phyloP scores from a whole-genome alignment of 2,797 vertebrate genomes.

The Sebastolobus altivelis region DNA sequence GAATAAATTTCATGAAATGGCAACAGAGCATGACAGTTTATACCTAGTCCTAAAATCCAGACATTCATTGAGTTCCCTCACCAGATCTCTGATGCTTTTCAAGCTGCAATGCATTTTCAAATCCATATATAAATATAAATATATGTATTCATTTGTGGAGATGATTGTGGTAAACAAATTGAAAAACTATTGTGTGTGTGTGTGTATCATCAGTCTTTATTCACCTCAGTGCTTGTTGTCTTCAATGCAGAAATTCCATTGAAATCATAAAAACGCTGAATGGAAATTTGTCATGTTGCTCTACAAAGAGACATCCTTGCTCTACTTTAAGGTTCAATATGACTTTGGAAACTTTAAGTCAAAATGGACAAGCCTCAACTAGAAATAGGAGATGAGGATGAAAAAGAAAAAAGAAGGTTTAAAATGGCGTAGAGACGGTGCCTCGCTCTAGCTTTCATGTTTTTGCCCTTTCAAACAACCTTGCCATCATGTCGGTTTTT shows the following conservation, averaged over 20 bases:
- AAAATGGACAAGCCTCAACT: background rate
- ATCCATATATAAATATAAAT: background rate
- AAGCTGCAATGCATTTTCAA: background rate
- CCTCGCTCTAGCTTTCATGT: background rate
- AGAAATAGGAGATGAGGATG: background rate
- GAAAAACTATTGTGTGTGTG: background rate
- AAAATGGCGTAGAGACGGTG: background rate
- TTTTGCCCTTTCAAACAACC: background rate
- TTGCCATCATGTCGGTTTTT: background rate
- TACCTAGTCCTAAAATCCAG: background rate
- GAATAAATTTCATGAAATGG: slow-evolving; percentile 33
- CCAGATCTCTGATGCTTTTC: background rate
- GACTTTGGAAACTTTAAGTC: background rate
- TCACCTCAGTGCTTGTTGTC: background rate
- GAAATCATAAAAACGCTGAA: background rate
- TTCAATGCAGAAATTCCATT: background rate
- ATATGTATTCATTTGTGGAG: background rate
- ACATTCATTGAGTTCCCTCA: background rate
- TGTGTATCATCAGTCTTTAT: background rate
- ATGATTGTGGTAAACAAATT: slow-evolving; percentile 2
- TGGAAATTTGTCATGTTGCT: background rate
- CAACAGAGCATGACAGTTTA: slow-evolving; percentile 15
- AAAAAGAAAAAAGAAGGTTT: background rate
- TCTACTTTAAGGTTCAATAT: background rate
- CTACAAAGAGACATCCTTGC: background rate